Conservation (phyloP, 2,797 vertebrate species). For the Pseudomugil tenellus region DNA sequence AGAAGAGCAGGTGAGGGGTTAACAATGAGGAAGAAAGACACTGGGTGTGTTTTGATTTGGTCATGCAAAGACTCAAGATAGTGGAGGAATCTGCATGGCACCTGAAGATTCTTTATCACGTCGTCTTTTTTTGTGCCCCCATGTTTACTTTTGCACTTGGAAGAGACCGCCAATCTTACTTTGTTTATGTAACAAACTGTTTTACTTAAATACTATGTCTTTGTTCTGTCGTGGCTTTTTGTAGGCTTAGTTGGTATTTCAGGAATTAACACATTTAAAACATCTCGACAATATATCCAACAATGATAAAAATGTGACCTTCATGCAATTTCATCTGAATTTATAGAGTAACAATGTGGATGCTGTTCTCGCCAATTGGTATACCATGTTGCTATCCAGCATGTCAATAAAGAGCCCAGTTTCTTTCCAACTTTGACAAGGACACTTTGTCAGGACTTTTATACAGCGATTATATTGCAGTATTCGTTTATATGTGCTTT, state of each 20-base stretch:
- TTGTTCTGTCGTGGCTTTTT: slow-evolving; percentile 48
- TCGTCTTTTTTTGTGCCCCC: not conserved
- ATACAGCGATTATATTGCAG: no score
- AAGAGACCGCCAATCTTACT: slow-evolving; percentile 59
- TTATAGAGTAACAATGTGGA: not conserved
- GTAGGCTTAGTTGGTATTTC: slow-evolving; percentile 50
- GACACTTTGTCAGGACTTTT: no score
- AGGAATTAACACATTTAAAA: slow-evolving; percentile 40
- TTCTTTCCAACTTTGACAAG: no score
- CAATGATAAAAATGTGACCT: slow-evolving; percentile 16
- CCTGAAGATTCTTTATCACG: slow-evolving; percentile 54
- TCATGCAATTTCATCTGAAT: not conserved
- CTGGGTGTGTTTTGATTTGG: slow-evolving; percentile 73
- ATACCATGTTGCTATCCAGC: not conserved
- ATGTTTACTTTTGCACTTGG: slow-evolving; percentile 71
- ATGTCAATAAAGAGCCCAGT: not conserved
- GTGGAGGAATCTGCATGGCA: slow-evolving; percentile 64
- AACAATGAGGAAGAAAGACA: slow-evolving; percentile 58
- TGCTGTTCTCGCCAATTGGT: not conserved
- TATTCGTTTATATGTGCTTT: no score
- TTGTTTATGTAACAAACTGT: slow-evolving; percentile 42
- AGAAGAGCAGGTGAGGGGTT: slow-evolving; percentile 40
- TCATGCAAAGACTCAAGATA: slow-evolving; percentile 65
- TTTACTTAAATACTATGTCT: slow-evolving; percentile 46
- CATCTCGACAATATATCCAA: slow-evolving; percentile 8